A percentile compares a stretch with the other conserved stretches of the same genome.
Conservation (phyloP, 2,797 vertebrate genomes). For the Pachyuromys duprasi region DNA sequence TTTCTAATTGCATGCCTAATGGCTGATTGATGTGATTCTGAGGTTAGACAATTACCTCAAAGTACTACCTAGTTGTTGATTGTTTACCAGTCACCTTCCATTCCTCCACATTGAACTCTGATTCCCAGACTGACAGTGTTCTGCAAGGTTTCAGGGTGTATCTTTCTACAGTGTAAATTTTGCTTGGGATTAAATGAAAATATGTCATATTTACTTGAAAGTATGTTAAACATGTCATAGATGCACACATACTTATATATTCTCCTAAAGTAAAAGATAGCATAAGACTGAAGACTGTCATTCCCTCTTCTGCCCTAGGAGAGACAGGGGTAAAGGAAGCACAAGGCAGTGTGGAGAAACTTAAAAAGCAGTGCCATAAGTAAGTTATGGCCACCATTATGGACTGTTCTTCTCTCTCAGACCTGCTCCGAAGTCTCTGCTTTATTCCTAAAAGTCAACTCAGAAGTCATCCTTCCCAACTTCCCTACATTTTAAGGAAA, state of each 20-base stretch:
- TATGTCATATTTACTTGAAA: constrained; percentile 15
- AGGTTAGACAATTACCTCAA: constrained; percentile 61
- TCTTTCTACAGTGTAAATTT: constrained; percentile 35
- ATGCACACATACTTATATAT: not conserved
- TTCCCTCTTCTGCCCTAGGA: not conserved
- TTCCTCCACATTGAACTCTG: constrained; percentile 54
- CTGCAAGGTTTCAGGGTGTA: not conserved
- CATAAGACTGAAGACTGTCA: not conserved
- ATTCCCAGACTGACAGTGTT: constrained; percentile 34
- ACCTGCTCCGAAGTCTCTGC: constrained; percentile 22
- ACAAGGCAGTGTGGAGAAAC: not conserved
- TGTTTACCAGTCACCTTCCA: constrained; percentile 49
- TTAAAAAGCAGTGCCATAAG: constrained; percentile 8
- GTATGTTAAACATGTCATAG: not conserved
- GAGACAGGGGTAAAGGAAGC: not conserved
- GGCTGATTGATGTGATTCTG: constrained; percentile 71
- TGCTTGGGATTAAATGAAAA: constrained; percentile 54
- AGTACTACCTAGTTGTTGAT: constrained; percentile 54
- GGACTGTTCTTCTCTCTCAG: not conserved
- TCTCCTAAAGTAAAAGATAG: not conserved
- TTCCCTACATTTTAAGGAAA: not conserved
- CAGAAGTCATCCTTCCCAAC: not conserved
- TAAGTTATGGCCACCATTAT: constrained; percentile 40
- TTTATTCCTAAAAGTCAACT: constrained; percentile 37
- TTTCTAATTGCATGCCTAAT: constrained; percentile 75